Evolutionary conservation across 2,113 vertebrate species (phyloP).

Genomic region (Falcunculus frontatus): DNA sequence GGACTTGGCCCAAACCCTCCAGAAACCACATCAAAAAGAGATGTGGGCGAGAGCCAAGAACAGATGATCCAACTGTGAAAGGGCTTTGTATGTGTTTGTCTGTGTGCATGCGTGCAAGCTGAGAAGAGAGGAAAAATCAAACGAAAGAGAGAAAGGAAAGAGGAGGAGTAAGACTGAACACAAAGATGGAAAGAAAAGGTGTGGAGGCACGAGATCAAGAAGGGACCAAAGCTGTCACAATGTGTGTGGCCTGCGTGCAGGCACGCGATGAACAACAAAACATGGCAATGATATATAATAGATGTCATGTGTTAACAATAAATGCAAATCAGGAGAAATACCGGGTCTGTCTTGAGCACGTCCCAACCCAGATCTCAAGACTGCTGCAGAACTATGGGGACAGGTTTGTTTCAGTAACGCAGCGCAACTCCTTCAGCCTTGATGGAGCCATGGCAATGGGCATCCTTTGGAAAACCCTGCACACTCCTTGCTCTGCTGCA

Average conservation of each 20-base stretch:
- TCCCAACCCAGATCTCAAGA: neutral
- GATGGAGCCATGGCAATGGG: neutral
- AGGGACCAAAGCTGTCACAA: slow-evolving; percentile 13
- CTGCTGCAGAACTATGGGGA: neutral
- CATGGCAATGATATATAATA: slow-evolving; percentile 11
- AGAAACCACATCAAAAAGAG: slow-evolving; percentile 81
- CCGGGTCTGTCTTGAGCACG: neutral
- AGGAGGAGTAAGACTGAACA: slow-evolving; percentile 17
- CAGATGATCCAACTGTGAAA: slow-evolving; percentile 74
- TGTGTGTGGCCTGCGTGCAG: slow-evolving; percentile 28
- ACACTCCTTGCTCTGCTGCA: neutral
- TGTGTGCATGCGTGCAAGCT: neutral
- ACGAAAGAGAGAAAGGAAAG: slow-evolving; percentile 26
- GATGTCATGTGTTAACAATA: slow-evolving; percentile 12
- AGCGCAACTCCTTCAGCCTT: neutral
- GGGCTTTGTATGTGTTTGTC: slow-evolving; percentile 22
- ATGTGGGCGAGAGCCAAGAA: slow-evolving; percentile 69
- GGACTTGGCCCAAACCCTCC: slow-evolving; percentile 76
- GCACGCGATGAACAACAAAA: slow-evolving; percentile 46
- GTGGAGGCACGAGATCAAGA: slow-evolving; percentile 57
- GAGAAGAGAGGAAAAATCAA: neutral
- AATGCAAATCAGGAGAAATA: neutral
- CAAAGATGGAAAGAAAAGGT: slow-evolving; percentile 58
- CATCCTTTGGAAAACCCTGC: neutral
- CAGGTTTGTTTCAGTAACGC: neutral